Evolutionary conservation across 2,888 invertebrate genomes (phyloP).

Genomic region (Polydrusus cervinus): DNA sequence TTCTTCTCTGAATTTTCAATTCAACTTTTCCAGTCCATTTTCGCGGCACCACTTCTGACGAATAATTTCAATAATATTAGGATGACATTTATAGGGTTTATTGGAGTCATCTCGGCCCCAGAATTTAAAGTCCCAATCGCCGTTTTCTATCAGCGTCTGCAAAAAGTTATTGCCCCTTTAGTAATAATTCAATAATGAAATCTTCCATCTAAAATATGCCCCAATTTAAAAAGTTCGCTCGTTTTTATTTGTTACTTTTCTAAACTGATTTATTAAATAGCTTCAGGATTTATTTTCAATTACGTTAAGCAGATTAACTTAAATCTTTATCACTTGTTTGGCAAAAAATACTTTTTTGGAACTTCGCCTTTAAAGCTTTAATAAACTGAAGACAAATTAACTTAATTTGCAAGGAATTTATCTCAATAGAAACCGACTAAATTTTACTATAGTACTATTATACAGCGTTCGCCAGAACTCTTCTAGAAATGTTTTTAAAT

Average conservation of each 20-base stretch:
- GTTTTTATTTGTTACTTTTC: slow-evolving; percentile 12
- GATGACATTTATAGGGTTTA: slow-evolving; percentile 52
- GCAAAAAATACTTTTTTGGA: too few relatives aligned
- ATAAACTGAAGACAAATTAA: too few relatives aligned
- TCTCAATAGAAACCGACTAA: too few relatives aligned
- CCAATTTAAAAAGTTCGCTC: slow-evolving; percentile 19
- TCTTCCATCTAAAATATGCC: slow-evolving; percentile 17
- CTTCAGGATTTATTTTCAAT: slow-evolving; percentile 5
- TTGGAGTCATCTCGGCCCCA: slow-evolving; percentile 46
- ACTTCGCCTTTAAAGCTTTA: too few relatives aligned
- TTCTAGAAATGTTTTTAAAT: too few relatives aligned
- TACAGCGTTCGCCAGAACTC: too few relatives aligned
- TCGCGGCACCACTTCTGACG: slow-evolving; percentile 36
- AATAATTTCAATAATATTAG: slow-evolving; percentile 51
- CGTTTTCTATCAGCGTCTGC: slow-evolving; percentile 42
- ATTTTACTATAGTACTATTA: too few relatives aligned
- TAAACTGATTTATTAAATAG: slow-evolving; percentile 5
- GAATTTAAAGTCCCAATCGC: slow-evolving; percentile 43
- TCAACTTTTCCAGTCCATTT: slow-evolving; percentile 39
- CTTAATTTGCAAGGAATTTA: too few relatives aligned
- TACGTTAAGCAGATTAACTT: background rate
- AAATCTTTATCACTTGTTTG: background rate
- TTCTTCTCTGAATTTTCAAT: slow-evolving; percentile 43
- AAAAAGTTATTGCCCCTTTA: slow-evolving; percentile 45
- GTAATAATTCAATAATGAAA: slow-evolving; percentile 36